phyloP scores from a whole-genome alignment of 2,113 vertebrate species.

The Ciconia boyciana region DNA sequence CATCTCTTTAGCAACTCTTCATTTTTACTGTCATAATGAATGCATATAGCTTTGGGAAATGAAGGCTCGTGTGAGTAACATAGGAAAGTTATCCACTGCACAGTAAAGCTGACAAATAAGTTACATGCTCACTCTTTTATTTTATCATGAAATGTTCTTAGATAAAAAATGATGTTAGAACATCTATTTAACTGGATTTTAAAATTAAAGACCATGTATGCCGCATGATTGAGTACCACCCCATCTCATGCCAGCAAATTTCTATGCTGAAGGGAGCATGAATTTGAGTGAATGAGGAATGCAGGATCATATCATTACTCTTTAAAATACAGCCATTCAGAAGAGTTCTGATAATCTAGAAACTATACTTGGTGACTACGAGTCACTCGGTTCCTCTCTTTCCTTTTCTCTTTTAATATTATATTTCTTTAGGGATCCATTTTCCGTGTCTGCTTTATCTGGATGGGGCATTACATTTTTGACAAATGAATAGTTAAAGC shows the following conservation, averaged over 20 bases:
- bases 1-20: constrained; percentile 52
- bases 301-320: constrained; percentile 26
- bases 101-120: constrained; percentile 45
- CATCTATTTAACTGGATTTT: constrained; percentile 47
- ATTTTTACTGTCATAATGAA: constrained; percentile 47
- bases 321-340: constrained; percentile 10
- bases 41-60: constrained; percentile 35
- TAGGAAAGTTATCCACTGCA: background rate
- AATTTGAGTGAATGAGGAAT: constrained; percentile 32
- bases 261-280: constrained; percentile 17
- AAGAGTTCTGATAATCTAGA: background rate
- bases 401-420: background rate
- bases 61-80: constrained; percentile 35
- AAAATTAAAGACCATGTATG: constrained; percentile 46
- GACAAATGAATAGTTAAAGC: background rate
- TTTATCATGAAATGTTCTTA: constrained; percentile 28
- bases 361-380: background rate
- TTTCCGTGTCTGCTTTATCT: background rate
- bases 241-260: constrained; percentile 20
- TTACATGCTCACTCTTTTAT: constrained; percentile 37
- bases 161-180: constrained; percentile 53
- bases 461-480: background rate
- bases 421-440: background rate
- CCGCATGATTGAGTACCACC: constrained; percentile 26
- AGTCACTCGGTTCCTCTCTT: background rate